Conservation (phyloP, 2,888 invertebrate genomes). For the Corbicula japonica region DNA sequence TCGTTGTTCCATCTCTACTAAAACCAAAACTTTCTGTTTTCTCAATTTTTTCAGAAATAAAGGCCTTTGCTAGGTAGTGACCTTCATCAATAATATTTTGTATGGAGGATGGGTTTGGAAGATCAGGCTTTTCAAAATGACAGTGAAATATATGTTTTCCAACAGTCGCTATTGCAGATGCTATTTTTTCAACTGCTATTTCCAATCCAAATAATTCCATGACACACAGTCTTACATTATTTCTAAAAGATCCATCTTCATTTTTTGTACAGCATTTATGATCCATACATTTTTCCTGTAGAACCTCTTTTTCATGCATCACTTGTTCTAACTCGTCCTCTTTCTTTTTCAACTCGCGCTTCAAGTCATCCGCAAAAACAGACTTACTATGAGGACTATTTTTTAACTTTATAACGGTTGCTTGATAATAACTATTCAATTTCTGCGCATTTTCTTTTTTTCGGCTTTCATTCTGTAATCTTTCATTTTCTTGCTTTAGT, state of each 20-base stretch:
- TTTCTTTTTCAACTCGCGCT: slow-evolving; percentile 3
- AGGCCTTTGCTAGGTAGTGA: slow-evolving; percentile 42
- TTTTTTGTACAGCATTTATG: slow-evolving; percentile 7
- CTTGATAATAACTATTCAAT: too few relatives aligned
- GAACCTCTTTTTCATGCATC: background rate
- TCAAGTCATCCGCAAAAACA: slow-evolving; percentile 6
- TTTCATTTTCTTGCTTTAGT: too few relatives aligned
- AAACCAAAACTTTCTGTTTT: slow-evolving; percentile 36
- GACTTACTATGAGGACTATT: too few relatives aligned
- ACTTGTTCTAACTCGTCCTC: background rate
- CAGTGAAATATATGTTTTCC: slow-evolving; percentile 13
- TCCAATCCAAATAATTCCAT: slow-evolving; percentile 33
- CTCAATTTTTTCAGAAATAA: slow-evolving; percentile 27
- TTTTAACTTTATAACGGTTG: too few relatives aligned
- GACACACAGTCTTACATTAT: slow-evolving; percentile 15
- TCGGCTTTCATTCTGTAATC: too few relatives aligned
- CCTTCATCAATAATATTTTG: slow-evolving; percentile 32
- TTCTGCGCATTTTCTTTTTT: too few relatives aligned
- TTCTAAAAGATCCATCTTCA: slow-evolving; percentile 7
- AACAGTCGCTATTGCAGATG: background rate
- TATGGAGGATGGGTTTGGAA: background rate
- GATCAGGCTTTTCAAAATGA: background rate
- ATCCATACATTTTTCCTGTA: background rate
- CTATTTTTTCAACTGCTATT: slow-evolving; percentile 21
- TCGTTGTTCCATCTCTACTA: slow-evolving; percentile 46